Conservation (phyloP, 2,797 vertebrate species). For the Acipenser transmontanus region DNA sequence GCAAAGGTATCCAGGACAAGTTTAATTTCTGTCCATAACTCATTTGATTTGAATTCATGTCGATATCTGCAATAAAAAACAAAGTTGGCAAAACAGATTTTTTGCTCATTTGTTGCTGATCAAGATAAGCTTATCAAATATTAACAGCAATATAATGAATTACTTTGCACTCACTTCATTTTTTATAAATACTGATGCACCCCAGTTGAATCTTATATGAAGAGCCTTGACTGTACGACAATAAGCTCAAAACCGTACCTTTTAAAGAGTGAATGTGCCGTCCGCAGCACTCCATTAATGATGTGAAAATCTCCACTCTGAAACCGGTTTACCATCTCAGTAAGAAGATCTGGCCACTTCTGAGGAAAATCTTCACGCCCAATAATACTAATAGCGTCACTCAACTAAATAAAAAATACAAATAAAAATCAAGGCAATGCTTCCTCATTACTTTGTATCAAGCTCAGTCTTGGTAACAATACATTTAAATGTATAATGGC, state of each 20-base stretch:
- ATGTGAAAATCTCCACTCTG: conserved; percentile 95
- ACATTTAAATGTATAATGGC: no score
- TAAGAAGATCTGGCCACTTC: conserved; percentile 94
- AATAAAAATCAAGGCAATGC: no score
- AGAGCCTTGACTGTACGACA: neutral
- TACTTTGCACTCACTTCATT: neutral
- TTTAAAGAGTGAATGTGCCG: conserved; percentile 94
- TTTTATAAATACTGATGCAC: no score
- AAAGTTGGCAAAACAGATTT: neutral
- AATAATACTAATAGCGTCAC: conserved; percentile 96
- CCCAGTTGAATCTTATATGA: neutral
- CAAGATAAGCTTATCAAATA: no score
- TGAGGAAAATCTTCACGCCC: conserved; percentile 95
- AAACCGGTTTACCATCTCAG: conserved; percentile 95
- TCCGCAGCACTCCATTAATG: conserved; percentile 92
- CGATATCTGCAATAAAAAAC: conserved; percentile 69
- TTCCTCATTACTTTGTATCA: no score
- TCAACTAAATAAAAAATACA: conserved; percentile 60
- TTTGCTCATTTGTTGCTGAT: no score
- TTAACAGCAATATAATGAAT: no score
- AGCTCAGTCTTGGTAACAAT: no score
- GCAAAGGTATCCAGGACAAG: conserved; percentile 95
- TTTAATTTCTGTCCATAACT: conserved; percentile 95
- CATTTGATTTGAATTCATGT: conserved; percentile 97
- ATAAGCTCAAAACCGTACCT: conserved; percentile 54